Evolutionary conservation across 1,140 invertebrate genomes (phyloP), one percentile per base, ranked within the genome.

Genomic region (Ostrea denselamellosa): DNA sequence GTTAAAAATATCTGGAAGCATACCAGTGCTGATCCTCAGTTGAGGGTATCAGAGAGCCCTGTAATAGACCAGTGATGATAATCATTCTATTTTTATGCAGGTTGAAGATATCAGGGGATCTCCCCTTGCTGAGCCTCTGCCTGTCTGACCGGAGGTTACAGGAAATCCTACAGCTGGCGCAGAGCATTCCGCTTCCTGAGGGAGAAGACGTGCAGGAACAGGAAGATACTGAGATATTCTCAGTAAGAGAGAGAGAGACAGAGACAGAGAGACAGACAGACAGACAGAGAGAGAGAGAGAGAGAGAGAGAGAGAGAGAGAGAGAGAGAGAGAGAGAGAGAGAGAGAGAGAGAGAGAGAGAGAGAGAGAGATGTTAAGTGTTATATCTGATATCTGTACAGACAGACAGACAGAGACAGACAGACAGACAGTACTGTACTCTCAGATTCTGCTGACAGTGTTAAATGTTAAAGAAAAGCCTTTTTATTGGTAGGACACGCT

Each of bases 141-240:
- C 92, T 96, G 44, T 95, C 96, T 52, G 96, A 96, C 90, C 90
- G 93, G 34, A 93, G 95, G 54, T 87, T 96, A 53, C 90, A 96
- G 25, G 93, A 96, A 54, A 91, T 96, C 17, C 90, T 95, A 19
- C 91, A 92, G 52, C 94, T 96, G 5, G 92, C 94, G 12, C 90
- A 95, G 51, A 96, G 96, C 87, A 95, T 98, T 93, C 97, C 98
- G 2, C 94, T 97, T 34, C 97, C 95, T 14, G 93, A 94, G 65
- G 51, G 83, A 5, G 91, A 91, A 19, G 68, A 68, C 9, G n/a
- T 17, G 5, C 25, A 8, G 0, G 65, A 22, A 62, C 19, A 25
- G 17, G 53, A 85, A 0, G 54, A 56, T 5, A 28, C 25, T 22
- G 82, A 53, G 0, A 7, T 83, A 4, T 53, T 52, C 19, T 52